phyloP scores from a whole-genome alignment of 2,113 vertebrate species.

The Lethenteron reissneri region DNA sequence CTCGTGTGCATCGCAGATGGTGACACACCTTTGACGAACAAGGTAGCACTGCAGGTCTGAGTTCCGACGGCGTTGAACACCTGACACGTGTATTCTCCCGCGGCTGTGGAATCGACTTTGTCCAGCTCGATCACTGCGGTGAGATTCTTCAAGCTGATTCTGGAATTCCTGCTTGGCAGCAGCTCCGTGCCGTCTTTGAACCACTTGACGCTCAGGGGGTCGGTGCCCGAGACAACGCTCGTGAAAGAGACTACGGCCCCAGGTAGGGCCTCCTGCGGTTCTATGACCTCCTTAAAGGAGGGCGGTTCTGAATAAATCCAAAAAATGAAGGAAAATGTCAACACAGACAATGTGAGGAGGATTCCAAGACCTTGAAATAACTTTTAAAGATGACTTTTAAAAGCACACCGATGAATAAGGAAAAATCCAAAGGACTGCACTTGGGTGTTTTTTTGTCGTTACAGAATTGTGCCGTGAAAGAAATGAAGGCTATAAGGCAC shows the following conservation, averaged over 20 bases:
- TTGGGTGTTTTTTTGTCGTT: too few species aligned
- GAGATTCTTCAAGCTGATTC: conserved; percentile 66
- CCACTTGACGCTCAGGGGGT: conserved; percentile 77
- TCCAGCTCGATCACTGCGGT: conserved; percentile 47
- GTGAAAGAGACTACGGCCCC: conserved; percentile 77
- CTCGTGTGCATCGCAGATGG: too few species aligned
- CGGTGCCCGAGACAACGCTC: conserved; percentile 68
- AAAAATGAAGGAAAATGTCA: not conserved
- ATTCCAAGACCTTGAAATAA: too few species aligned
- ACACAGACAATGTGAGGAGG: not conserved
- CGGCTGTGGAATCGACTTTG: conserved; percentile 51
- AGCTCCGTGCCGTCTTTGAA: conserved; percentile 64
- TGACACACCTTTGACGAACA: conserved; percentile 17
- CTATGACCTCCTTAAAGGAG: not conserved
- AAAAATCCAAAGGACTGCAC: too few species aligned
- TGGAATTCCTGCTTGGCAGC: conserved; percentile 63
- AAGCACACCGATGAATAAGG: too few species aligned
- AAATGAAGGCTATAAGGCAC: too few species aligned
- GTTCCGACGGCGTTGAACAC: conserved; percentile 80
- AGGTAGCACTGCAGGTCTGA: conserved; percentile 48
- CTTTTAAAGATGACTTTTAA: too few species aligned
- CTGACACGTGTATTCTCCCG: conserved; percentile 58
- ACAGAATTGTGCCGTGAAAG: too few species aligned
- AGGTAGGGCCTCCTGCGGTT: not conserved
- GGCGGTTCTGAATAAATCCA: not conserved